phyloP scores from a whole-genome alignment of 92 coral and sea anemone genomes.

The Siderastrea siderea region DNA sequence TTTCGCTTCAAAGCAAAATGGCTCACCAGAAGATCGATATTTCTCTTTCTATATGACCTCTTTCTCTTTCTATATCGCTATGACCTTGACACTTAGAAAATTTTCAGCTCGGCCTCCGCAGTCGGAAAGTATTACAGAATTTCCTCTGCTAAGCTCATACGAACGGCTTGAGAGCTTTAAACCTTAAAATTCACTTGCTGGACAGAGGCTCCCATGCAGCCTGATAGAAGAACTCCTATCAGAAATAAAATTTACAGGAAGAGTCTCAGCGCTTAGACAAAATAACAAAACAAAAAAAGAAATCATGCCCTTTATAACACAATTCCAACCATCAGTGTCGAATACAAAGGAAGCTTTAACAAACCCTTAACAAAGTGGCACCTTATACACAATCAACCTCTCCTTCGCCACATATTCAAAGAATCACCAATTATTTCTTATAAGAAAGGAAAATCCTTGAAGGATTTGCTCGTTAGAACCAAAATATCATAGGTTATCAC shows the following conservation, averaged over 20 bases:
- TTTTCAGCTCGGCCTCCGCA: too few relatives aligned
- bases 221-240: not conserved
- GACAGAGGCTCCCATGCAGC: conserved; percentile 12
- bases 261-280: not conserved
- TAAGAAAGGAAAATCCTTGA: not conserved
- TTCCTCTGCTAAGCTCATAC: too few relatives aligned
- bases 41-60: too few relatives aligned
- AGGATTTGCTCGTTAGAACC: not conserved
- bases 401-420: too few relatives aligned
- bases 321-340: not conserved
- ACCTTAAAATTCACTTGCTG: not conserved
- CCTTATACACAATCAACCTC: not conserved
- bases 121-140: too few relatives aligned
- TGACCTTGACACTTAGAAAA: too few relatives aligned
- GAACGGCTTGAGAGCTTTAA: not conserved
- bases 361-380: not conserved
- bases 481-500: too few relatives aligned
- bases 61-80: too few relatives aligned
- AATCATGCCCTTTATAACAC: not conserved
- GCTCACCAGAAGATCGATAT: too few relatives aligned
- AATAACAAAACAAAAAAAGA: not conserved
- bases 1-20: too few relatives aligned
- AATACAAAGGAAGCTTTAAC: not conserved
- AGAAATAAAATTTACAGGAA: conserved; percentile 10
- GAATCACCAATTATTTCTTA: too few relatives aligned